Evolutionary conservation across 2,888 invertebrate species (phyloP), one percentile per base, ranked within the genome.

Genomic region (Protonemura montana): DNA sequence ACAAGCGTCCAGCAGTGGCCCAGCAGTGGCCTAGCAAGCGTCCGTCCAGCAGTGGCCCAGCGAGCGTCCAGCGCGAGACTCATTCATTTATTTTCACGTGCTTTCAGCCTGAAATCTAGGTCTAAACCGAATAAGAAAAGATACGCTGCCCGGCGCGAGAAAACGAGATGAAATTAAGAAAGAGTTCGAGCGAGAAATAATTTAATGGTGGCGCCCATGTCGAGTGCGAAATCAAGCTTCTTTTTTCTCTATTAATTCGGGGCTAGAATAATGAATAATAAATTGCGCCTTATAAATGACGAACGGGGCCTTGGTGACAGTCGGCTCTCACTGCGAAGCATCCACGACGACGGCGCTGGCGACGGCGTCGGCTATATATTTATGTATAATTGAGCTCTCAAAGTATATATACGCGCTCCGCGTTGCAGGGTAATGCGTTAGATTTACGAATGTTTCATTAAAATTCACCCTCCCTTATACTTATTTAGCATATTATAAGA

Each of bases 401-500:
- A 59, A 59, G 59, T 59, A 59, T 59, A 59, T 59, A 59, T 21
- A 21, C 3, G 59, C 59, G n/a, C n/a, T n/a, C n/a, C n/a, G 21
- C 59, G 59, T 10, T 21, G 59, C 59, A 59, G 59, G 59, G 21
- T 59, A 59, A 59, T 59, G 59, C 59, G 59, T 59, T 59, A 59
- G 59, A 59, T 59, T 59, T 59, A 59, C 59, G 59, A 59, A 59
- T 59, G 59, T 59, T 59, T 59, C 59, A 59, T 59, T 59, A 59
- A 59, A 59, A 59, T 59, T 59, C 59, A 59, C 78, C 78, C 78
- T 78, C 78, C 28, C 78, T 78, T 28, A 78, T 78, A 81, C 81
- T 81, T 81, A 81, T 81, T 81, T 81, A 81, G 81, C 81, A 81
- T 78, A 78, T 78, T 78, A 78, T 81, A 81, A 81, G 81, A 29